Conservation (phyloP, 35 echinoderm and acorn worm species). For the Antedon bifida region DNA sequence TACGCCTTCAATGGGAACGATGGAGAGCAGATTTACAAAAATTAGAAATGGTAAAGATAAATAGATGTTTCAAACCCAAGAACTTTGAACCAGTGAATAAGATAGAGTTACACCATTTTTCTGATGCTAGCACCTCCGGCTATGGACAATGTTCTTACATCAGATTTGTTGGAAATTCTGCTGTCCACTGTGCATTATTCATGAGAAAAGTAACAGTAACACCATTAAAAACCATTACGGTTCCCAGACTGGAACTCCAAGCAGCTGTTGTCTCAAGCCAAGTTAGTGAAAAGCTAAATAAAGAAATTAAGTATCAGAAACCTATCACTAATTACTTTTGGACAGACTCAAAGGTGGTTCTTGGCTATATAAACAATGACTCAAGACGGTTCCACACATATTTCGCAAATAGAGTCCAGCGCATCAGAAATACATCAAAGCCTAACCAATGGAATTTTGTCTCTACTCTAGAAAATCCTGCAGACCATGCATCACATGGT, state of each 20-base stretch:
- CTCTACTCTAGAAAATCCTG: constrained; percentile 11
- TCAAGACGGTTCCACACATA: constrained; percentile 16
- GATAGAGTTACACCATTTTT: constrained; percentile 58
- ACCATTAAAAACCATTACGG: constrained; percentile 14
- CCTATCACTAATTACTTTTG: constrained; percentile 22
- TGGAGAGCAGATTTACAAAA: constrained; percentile 17
- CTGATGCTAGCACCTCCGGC: constrained; percentile 37
- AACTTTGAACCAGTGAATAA: constrained; percentile 12
- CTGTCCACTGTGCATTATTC: constrained; percentile 21
- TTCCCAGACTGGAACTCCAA: constrained; percentile 37
- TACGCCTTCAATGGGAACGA: constrained; percentile 6
- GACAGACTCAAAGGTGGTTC: constrained; percentile 36
- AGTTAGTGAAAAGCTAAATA: neutral
- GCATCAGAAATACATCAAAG: constrained; percentile 3
- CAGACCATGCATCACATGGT: constrained; percentile 16
- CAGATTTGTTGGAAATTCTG: constrained; percentile 16
- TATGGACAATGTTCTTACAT: constrained; percentile 52
- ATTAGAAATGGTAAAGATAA: neutral
- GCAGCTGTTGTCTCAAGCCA: constrained; percentile 18
- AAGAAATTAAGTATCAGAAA: constrained; percentile 25
- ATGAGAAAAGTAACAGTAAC: constrained; percentile 31
- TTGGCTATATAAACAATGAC: constrained; percentile 39
- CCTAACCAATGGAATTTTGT: constrained; percentile 20
- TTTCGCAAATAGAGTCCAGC: constrained; percentile 23
- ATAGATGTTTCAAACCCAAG: constrained; percentile 23